A percentile compares a stretch with the other conserved stretches of the same genome.
phyloP scores from a whole-genome alignment of 2,888 invertebrate genomes.

The Bedellia somnulentella region DNA sequence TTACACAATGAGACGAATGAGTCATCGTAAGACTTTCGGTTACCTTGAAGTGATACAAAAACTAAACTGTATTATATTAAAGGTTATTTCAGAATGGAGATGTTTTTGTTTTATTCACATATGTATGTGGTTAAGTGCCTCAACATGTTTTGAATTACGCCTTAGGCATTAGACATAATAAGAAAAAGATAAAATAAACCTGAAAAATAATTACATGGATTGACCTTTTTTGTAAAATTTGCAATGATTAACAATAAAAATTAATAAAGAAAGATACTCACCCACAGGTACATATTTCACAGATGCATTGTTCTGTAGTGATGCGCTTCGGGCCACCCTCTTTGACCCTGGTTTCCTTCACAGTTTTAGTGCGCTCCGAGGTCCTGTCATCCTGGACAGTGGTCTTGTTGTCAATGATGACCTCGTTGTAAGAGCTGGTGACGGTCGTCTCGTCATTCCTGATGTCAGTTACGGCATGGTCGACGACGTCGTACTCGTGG shows the following conservation, averaged over 20 bases:
- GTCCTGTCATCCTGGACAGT: conserved; percentile 49
- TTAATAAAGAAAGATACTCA: conserved; percentile 46
- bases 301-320: conserved; percentile 80
- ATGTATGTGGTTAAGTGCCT: too few relatives aligned
- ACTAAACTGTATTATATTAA: too few relatives aligned
- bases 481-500: conserved; percentile 51
- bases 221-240: too few relatives aligned
- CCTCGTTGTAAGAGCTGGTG: conserved; percentile 41
- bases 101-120: too few relatives aligned
- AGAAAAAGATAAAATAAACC: too few relatives aligned
- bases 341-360: conserved; percentile 39
- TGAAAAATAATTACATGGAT: too few relatives aligned
- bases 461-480: conserved; percentile 50
- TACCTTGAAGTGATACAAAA: too few relatives aligned
- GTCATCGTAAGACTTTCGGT: too few relatives aligned
- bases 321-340: conserved; percentile 39
- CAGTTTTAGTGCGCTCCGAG: conserved; percentile 30
- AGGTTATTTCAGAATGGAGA: too few relatives aligned
- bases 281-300: conserved; percentile 91
- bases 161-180: too few relatives aligned
- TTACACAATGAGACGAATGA: too few relatives aligned
- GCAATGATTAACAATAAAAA: not conserved
- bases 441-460: conserved; percentile 37
- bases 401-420: conserved; percentile 24
- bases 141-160: too few relatives aligned